A percentile compares a stretch with the other conserved stretches of the same genome.
phyloP scores from a whole-genome alignment of 2,113 vertebrate genomes.

The Solea senegalensis region DNA sequence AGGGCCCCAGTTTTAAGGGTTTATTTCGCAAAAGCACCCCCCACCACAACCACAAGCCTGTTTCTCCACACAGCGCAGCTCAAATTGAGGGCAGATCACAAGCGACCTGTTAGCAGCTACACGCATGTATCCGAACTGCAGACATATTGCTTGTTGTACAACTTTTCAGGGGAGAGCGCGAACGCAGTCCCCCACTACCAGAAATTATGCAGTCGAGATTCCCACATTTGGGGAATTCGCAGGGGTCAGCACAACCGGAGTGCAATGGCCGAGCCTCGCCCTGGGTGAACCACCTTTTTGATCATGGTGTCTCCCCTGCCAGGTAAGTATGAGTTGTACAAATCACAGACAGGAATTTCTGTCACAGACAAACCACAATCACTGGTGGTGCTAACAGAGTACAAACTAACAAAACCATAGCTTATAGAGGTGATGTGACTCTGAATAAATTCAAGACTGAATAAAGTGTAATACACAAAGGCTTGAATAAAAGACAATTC shows the following conservation, averaged over 20 bases:
- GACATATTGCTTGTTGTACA: no score
- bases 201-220: slow-evolving; percentile 42
- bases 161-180: no score
- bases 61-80: no score
- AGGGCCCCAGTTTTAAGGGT: no score
- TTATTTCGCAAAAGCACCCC: no score
- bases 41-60: no score
- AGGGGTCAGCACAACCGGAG: slow-evolving; percentile 1
- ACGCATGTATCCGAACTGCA: no score
- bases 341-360: rapidly evolving
- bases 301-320: slow-evolving; percentile 40
- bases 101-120: no score
- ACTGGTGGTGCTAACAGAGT: neutral
- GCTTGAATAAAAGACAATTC: no score
- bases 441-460: no score
- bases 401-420: neutral
- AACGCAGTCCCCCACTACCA: slow-evolving; percentile 21
- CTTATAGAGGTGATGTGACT: rapidly evolving
- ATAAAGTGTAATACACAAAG: no score
- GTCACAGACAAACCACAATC: neutral
- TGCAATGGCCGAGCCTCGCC: slow-evolving; percentile 30
- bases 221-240: slow-evolving; percentile 30
- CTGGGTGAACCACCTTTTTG: slow-evolving; percentile 12
- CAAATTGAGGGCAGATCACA: no score
- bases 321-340: slow-evolving; percentile 55